Percentiles rank a stretch among this genome's conserved stretches.
These are phyloP conservation scores for Rambutsinella grinnellia DNA, from an alignment of 2,888 invertebrate genomes.

Conservation along the genomic window DNA sequence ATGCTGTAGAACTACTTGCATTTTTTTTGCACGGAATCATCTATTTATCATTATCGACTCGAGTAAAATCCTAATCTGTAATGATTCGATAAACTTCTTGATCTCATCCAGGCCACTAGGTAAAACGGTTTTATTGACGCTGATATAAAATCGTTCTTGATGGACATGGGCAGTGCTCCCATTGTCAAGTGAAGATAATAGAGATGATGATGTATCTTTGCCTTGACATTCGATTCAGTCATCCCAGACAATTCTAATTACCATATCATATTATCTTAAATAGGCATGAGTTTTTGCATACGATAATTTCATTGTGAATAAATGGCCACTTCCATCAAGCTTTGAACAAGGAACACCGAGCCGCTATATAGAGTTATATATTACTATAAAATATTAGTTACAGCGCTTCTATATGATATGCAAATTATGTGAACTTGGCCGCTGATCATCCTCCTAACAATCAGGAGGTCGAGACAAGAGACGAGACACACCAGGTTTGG, in stretches of 20 bases:
- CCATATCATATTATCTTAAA: slow-evolving; percentile 12
- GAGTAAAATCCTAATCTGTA: not conserved
- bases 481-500: slow-evolving; percentile 4
- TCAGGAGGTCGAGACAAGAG: not conserved
- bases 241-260: slow-evolving; percentile 35
- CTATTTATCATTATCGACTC: not conserved
- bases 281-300: not conserved
- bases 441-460: not conserved
- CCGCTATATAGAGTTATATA: too few relatives aligned
- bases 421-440: not conserved
- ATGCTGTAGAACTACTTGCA: not conserved
- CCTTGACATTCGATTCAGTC: not conserved
- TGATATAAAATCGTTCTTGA: not conserved
- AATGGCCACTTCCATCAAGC: not conserved
- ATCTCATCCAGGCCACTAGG: too few relatives aligned
- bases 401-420: not conserved
- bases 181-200: not conserved
- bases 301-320: not conserved
- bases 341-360: not conserved
- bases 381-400: too few relatives aligned
- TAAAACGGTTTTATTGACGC: not conserved
- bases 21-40: not conserved
- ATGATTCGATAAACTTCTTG: not conserved
- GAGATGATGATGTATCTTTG: not conserved
- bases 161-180: not conserved